Base-by-base conservation (phyloP, 2,888 invertebrate genomes). In the Opisthograptis luteolata region DNA sequence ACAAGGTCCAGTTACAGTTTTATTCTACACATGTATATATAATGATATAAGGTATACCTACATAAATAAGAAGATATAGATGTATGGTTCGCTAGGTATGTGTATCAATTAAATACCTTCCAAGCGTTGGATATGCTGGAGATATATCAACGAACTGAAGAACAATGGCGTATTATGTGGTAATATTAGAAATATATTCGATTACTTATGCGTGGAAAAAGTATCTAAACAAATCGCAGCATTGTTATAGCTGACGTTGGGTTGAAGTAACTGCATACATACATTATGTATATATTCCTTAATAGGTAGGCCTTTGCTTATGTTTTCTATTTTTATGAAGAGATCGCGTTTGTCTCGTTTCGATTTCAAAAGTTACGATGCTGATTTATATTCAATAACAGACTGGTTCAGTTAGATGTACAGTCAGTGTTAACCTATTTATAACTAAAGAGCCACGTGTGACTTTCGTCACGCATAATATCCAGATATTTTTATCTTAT, bases 81-180 rank as follows among this genome's bases (percentile, higher is more conserved):
- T n/a, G n/a, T n/a, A 84, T 71, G 84, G 73, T 75, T 77, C 74
- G 84, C 76, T 82, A 79, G 76, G 64, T 83, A 81, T 82, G 76
- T 84, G 78, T 86, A 81, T 81, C 84, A 82, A 79, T 81, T 80
- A 79, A 78, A 79, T 76, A 76, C 73, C 80, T 79, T 76, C 82
- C 84, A 78, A 81, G 74, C 83, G 76, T 79, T 83, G 80, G 70
- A 83, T 84, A 84, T 83, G 76, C 73, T 77, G 77, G 79, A 87
- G 84, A 84, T 87, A 87, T 85, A 88, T 84, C 84, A 84, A 78
- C 80, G 79, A 80, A 80, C 82, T 76, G 73, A 74, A 83, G 88
- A 89, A 89, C 89, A 89, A 89, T 89, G 83, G 89, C 74, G 88
- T 84, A 89, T 89, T 89, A 89, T 89, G 89, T 89, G 89, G 87